These are phyloP conservation scores for Chelmon rostratus DNA, from an alignment of 2,797 vertebrate species.

Conservation along the genomic window DNA sequence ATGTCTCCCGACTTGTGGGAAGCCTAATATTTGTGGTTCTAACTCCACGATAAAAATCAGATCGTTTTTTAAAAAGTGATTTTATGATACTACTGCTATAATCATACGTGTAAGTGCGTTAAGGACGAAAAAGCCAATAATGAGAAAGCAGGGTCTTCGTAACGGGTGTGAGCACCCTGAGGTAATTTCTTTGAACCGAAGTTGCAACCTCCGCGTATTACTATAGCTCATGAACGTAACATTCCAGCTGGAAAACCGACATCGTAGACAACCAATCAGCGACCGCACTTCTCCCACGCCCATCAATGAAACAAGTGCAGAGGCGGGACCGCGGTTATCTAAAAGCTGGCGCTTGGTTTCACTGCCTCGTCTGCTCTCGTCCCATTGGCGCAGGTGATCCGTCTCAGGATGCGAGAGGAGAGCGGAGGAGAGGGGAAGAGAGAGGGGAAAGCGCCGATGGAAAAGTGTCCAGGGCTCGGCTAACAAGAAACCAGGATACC, in stretches of 20 bases:
- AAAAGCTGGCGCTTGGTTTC: constrained; percentile 86
- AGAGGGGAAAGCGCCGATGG: constrained; percentile 84
- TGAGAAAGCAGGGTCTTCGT: background rate
- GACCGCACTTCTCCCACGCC: constrained; percentile 19
- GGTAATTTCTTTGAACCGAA: background rate
- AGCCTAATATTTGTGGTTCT: background rate
- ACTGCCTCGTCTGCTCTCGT: constrained; percentile 83
- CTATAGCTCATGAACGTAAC: constrained; percentile 17
- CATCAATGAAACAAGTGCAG: constrained; percentile 72
- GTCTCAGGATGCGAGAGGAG: constrained; percentile 82
- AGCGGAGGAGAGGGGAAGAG: constrained; percentile 78
- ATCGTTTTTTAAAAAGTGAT: too few relatives aligned
- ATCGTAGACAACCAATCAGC: constrained; percentile 83
- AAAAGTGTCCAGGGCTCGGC: constrained; percentile 87
- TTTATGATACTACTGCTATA: background rate
- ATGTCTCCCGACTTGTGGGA: fast-evolving
- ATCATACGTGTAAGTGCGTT: background rate
- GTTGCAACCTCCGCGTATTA: background rate
- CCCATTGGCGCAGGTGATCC: constrained; percentile 90
- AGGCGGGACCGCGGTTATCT: constrained; percentile 76
- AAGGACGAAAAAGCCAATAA: background rate
- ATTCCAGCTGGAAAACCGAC: constrained; percentile 64
- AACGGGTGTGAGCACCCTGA: background rate
- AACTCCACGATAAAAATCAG: background rate
- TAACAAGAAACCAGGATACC: constrained; percentile 80